These are phyloP conservation scores for Micromys minutus DNA, from an alignment of 2,113 vertebrate species.

Conservation along the genomic window DNA sequence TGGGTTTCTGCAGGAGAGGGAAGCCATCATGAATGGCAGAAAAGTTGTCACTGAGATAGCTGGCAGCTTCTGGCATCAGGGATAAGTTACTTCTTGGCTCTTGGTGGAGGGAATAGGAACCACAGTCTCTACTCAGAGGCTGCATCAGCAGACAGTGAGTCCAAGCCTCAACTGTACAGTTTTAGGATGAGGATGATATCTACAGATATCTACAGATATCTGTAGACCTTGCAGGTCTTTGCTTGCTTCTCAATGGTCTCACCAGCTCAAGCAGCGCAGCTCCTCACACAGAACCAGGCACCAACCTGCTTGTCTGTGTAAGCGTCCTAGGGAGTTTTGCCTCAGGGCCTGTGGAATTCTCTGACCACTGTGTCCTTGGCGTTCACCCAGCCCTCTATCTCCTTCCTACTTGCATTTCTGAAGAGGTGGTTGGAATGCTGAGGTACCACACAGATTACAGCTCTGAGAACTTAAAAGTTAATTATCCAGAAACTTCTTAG, in stretches of 20 bases:
- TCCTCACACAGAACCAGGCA: neutral
- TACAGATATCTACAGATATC: no score
- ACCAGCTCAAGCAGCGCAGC: neutral
- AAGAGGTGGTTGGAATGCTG: neutral
- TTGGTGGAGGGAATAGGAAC: neutral
- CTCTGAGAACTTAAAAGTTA: slow-evolving; percentile 45
- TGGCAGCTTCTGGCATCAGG: neutral
- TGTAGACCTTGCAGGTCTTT: neutral
- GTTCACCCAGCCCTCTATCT: neutral
- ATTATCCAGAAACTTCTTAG: slow-evolving; percentile 59
- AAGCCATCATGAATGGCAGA: neutral
- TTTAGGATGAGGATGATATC: neutral
- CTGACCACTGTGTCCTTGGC: neutral
- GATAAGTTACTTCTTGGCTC: neutral
- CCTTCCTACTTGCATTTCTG: neutral
- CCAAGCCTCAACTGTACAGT: neutral
- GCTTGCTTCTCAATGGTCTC: neutral
- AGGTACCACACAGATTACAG: neutral
- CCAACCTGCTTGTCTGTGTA: neutral
- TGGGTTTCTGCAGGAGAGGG: neutral
- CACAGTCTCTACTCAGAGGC: no score
- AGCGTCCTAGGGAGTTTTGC: neutral
- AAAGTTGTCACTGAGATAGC: neutral
- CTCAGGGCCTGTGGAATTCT: neutral
- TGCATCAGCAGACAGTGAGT: neutral